phyloP scores from a whole-genome alignment of 2,888 invertebrate species.

The Leptarthrus brevirostris region DNA sequence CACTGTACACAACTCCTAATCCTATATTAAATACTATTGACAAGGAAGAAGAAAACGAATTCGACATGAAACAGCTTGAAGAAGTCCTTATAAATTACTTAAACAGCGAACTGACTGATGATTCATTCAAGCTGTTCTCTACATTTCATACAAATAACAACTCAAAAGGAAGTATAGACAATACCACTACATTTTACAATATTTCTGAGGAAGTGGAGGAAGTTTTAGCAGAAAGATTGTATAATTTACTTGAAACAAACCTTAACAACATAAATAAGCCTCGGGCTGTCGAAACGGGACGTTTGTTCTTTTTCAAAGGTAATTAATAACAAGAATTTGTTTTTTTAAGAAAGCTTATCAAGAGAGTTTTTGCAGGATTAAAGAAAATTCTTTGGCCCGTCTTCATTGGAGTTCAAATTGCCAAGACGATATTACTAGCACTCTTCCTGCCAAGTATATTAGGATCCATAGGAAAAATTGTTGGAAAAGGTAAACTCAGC shows the following conservation, averaged over 20 bases:
- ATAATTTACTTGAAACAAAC: slow-evolving; percentile 66
- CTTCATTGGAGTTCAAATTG: slow-evolving; percentile 82
- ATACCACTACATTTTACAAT: not conserved
- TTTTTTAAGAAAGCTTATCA: not conserved
- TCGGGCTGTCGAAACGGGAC: slow-evolving; percentile 70
- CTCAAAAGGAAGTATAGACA: not conserved
- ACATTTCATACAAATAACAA: slow-evolving; percentile 69
- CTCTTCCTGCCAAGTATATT: slow-evolving; percentile 87
- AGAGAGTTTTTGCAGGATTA: slow-evolving; percentile 74
- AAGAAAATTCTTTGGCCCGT: slow-evolving; percentile 87
- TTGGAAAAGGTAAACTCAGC: slow-evolving; percentile 85
- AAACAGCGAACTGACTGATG: slow-evolving; percentile 70
- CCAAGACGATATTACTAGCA: slow-evolving; percentile 84
- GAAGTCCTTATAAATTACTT: slow-evolving; percentile 70
- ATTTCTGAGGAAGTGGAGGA: not conserved
- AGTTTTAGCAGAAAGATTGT: slow-evolving; percentile 41
- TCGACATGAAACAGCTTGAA: slow-evolving; percentile 57
- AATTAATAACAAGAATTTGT: slow-evolving; percentile 61
- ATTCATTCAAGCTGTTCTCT: slow-evolving; percentile 71
- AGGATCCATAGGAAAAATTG: slow-evolving; percentile 84
- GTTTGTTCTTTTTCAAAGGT: slow-evolving; percentile 74
- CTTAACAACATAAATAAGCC: slow-evolving; percentile 75
- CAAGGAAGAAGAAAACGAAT: not conserved
- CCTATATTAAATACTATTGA: not conserved
- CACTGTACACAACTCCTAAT: not conserved